Evolutionary conservation across 2,113 vertebrate species (phyloP).

Genomic region (Aegotheles bennettii): DNA sequence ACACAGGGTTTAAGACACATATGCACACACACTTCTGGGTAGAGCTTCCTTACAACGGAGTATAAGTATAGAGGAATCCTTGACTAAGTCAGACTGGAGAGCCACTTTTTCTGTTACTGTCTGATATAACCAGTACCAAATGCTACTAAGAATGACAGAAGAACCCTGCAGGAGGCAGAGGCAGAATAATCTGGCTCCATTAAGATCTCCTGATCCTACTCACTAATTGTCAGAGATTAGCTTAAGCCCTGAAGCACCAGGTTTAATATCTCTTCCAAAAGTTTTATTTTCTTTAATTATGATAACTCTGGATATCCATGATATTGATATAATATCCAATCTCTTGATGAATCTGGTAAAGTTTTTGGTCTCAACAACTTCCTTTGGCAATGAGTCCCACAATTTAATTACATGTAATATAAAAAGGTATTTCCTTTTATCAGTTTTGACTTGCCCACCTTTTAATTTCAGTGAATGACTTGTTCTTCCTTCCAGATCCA

Average conservation of each 20-base stretch:
- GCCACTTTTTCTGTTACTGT: neutral
- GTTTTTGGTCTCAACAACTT: constrained; percentile 53
- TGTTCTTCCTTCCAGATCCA: constrained; percentile 7
- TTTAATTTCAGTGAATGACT: constrained; percentile 31
- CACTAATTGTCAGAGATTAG: constrained; percentile 45
- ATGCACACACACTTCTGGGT: neutral
- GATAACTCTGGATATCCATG: constrained; percentile 32
- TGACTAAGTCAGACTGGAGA: neutral
- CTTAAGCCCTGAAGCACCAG: constrained; percentile 14
- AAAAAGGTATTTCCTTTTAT: constrained; percentile 63
- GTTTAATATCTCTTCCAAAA: constrained; percentile 32
- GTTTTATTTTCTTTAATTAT: constrained; percentile 64
- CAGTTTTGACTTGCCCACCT: constrained; percentile 56
- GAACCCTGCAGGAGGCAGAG: neutral
- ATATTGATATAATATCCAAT: constrained; percentile 57
- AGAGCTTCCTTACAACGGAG: neutral
- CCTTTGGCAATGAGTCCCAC: constrained; percentile 38
- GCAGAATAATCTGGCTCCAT: neutral
- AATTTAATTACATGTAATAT: constrained; percentile 55
- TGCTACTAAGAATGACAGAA: neutral
- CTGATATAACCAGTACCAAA: neutral
- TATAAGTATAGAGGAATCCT: neutral
- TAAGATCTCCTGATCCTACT: constrained; percentile 25
- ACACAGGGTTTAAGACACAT: neutral
- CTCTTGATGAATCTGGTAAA: constrained; percentile 43